Evolutionary conservation across 2,888 invertebrate species (phyloP).

Genomic region (Mesodorylaimus sp.): DNA sequence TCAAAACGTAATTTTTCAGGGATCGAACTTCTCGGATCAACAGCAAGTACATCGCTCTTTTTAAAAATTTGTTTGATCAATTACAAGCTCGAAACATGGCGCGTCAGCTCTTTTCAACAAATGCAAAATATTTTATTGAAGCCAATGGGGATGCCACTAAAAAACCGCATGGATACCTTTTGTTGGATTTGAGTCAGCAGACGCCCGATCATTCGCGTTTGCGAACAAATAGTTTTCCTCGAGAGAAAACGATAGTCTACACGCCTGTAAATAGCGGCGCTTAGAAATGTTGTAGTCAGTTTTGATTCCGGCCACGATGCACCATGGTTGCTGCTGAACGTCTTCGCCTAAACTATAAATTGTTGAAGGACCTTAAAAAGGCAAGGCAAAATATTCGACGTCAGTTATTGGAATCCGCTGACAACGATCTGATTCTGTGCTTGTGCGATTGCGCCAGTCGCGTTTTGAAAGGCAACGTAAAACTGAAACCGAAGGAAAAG

Average conservation of each 20-base stretch:
- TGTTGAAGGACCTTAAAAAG: no score
- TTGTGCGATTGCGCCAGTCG: background rate
- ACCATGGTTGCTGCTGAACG: no score
- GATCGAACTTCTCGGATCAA: constrained; percentile 6
- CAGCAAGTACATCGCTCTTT: constrained; percentile 4
- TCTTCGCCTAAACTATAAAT: no score
- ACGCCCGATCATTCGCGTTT: background rate
- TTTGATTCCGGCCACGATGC: no score
- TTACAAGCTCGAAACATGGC: background rate
- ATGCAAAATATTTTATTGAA: constrained; percentile 1
- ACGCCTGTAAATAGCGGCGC: no score
- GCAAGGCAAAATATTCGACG: background rate
- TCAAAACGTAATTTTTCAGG: constrained; percentile 7
- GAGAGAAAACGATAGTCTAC: no score
- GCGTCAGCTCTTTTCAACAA: constrained; percentile 3
- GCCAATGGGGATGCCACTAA: constrained; percentile 7
- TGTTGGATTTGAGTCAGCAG: constrained; percentile 5
- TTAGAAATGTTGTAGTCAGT: no score
- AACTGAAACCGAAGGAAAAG: no score
- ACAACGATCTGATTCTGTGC: background rate
- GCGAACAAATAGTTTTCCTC: constrained; percentile 1
- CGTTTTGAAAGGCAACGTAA: no score
- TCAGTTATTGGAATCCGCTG: background rate
- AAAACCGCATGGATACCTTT: constrained; percentile 7
- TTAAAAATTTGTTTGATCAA: constrained; percentile 7